Percentiles rank a stretch among this genome's conserved stretches.
Evolutionary conservation across 2,888 invertebrate species (phyloP).

Genomic region (Adineta ricciae): DNA sequence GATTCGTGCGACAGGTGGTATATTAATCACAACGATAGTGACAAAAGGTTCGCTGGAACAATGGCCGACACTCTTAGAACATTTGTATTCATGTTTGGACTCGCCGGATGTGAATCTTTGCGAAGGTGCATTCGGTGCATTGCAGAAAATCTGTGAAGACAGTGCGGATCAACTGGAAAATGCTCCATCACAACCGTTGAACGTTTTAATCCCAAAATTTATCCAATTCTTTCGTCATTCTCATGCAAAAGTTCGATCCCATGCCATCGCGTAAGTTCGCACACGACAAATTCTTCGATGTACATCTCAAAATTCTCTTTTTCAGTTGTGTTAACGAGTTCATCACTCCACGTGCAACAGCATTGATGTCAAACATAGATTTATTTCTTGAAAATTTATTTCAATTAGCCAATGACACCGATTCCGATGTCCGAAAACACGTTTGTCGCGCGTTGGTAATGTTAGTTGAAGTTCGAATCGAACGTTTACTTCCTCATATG

Average conservation of each 20-base stretch:
- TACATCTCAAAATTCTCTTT: too few relatives aligned
- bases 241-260: constrained; percentile 69
- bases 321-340: constrained; percentile 98
- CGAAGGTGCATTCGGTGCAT: constrained; percentile 93
- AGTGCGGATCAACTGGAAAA: constrained; percentile 77
- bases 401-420: constrained; percentile 70
- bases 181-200: constrained; percentile 61
- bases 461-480: constrained; percentile 85
- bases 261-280: constrained; percentile 22
- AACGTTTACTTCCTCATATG: constrained; percentile 84
- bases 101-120: constrained; percentile 88
- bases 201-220: constrained; percentile 90
- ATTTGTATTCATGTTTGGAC: constrained; percentile 82
- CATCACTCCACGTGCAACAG: constrained; percentile 81
- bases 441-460: constrained; percentile 92
- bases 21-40: constrained; percentile 91
- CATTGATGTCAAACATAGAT: constrained; percentile 85
- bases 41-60: constrained; percentile 62
- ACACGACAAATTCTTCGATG: too few relatives aligned
- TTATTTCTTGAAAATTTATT: constrained; percentile 64
- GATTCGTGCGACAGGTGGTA: constrained; percentile 91
- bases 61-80: constrained; percentile 88
- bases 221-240: constrained; percentile 87
- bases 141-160: constrained; percentile 98
- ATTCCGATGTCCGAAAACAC: constrained; percentile 91